Base-by-base conservation (phyloP, 2,113 vertebrate genomes). In the Stegastes partitus region DNA sequence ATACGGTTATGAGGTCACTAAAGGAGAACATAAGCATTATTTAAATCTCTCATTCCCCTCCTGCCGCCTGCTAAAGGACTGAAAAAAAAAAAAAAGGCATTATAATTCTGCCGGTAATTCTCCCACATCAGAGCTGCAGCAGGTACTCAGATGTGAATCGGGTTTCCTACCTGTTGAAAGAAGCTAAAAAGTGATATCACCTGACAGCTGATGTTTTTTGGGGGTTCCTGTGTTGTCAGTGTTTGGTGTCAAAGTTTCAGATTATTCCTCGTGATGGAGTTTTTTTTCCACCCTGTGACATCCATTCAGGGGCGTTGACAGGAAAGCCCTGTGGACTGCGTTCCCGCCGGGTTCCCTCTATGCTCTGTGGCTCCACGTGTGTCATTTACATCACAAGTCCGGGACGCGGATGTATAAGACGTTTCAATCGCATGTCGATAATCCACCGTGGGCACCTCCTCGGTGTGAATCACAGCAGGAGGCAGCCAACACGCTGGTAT, bases 221-320 rank as follows among this genome's bases (percentile, higher is more conserved):
- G 39, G 39, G 39, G 39, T 14, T 26, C 34, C 28, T 59, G 53
- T 71, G 58, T 47, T 34, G 53, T 14, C 42, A 37, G 12, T 18
- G 67, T 19, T 57, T 21, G 21, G 50, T 73, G 56, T 68, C 56
- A 73, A 12, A 68, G 57, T 50, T 72, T 73, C 42, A 2, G 47
- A 68, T 54, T 14, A 34, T 56, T 44, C 51, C 42, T 66, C 8
- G n/a, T 39, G 28, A 71, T 70, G 28, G 16, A 67, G 15, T 42
- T 39, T 28, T 62, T 68, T 73, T 47, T 50, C 23, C 26, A 39
- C n/a, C 21, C 26, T 45, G 4, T 63, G 56, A 58, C 74, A 64
- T 68, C 57, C 51, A 58, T 53, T 63, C 56, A 57, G n/a, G 22
- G 16, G 1, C 44, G 18, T n/a, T 74, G 69, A 68, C 74, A 73